Evolutionary conservation across 1,140 invertebrate species (phyloP), one percentile per base, ranked within the genome.

Genomic region (Chlorops oryzae): DNA sequence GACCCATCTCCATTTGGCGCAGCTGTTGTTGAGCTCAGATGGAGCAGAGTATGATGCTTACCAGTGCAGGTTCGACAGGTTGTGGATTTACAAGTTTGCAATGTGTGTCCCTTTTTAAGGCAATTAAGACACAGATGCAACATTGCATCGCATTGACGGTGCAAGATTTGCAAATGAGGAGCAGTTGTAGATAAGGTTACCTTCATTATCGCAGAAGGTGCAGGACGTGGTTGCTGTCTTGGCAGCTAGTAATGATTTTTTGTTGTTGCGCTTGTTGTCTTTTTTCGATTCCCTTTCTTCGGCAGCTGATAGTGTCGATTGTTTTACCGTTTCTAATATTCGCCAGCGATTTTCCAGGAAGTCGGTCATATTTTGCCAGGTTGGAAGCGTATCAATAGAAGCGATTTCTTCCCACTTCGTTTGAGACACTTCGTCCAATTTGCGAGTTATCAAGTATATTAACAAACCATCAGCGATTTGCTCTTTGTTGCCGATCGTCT

Each of bases 41-140:
- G 39, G 10, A 50, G 25, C 21, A 50, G 42, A 2, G 47, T 34
- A 34, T 50, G 47, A n/a, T 50, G 47, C 9, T 21, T 41, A 13
- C 5, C 15, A 15, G 38, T n/a, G 20, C 39, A 50, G 23, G 28
- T 6, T 17, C 39, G 38, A 34, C 47, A 42, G 20, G 12, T 5
- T 15, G 23, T 10, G 22, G 35, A 48, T 27, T 39, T 48, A 17
- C 47, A 47, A 2, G 17, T 39, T 17, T 48, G 25, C n/a, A 48
- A 5, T 2, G 17, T 17, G 21, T 50, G 47, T 2, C 39, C 38
- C 27, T 41, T 50, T 9, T 20, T 13, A 4, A 50, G 18, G 9
- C 47, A 50, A 35, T 50, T 50, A 2, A 50, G 10, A 27, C 47
- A 48, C 13, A 48, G 40, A 5, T 24, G 3, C n/a, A 48, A 3